phyloP scores from a whole-genome alignment of 2,113 vertebrate genomes.

The Neodon shergylaensis region DNA sequence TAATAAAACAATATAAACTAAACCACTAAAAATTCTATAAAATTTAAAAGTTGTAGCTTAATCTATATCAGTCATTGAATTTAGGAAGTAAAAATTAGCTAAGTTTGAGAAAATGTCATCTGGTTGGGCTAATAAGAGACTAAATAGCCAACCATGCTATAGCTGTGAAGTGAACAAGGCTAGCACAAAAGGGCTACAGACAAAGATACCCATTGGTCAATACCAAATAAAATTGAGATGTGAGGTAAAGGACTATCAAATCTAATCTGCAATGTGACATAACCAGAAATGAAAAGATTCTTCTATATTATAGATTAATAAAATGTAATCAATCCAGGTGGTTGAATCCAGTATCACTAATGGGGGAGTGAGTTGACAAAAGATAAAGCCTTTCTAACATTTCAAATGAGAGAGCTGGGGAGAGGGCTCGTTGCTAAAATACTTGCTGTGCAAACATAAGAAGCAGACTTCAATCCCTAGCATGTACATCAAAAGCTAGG shows the following conservation, averaged over 20 bases:
- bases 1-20: slow-evolving; percentile 10
- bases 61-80: neutral
- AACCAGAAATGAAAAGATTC: neutral
- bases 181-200: neutral
- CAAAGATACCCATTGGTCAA: neutral
- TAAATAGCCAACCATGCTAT: neutral
- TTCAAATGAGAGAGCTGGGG: neutral
- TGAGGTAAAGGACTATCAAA: neutral
- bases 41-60: slow-evolving; percentile 36
- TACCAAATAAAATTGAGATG: neutral
- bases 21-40: slow-evolving; percentile 1
- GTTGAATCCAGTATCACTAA: neutral
- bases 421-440: neutral
- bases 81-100: slow-evolving; percentile 16
- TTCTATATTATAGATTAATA: neutral
- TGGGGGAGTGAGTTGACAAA: neutral
- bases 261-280: neutral
- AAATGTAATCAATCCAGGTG: neutral
- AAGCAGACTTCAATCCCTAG: neutral
- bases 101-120: neutral
- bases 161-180: neutral
- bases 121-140: neutral
- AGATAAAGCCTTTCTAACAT: neutral
- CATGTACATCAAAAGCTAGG: neutral
- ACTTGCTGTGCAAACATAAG: neutral